These are phyloP conservation scores for Diacarnus erythraeanus DNA, from an alignment of 37 sponge, comb jelly and placozoan species.

Conservation along the genomic window DNA sequence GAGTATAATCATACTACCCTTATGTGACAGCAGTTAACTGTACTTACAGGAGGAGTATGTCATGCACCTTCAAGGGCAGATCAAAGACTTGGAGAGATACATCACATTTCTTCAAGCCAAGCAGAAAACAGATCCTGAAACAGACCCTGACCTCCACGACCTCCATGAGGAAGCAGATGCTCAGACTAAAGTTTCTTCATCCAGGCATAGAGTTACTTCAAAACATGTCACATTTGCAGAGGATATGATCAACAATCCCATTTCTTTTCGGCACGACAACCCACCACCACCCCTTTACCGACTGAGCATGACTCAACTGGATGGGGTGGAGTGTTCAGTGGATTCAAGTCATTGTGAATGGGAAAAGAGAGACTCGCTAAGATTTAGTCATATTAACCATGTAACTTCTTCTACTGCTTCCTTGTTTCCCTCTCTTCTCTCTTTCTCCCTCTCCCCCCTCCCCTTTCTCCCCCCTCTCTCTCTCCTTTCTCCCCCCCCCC, in stretches of 20 bases:
- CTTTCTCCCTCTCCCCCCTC: background rate
- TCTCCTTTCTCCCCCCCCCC: background rate
- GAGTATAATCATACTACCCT: too few species aligned
- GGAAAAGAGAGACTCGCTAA: constrained; percentile 9
- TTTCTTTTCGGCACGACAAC: background rate
- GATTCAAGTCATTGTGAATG: constrained; percentile 17
- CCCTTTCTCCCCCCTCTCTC: background rate
- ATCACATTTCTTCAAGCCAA: constrained; percentile 40
- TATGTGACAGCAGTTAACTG: too few species aligned
- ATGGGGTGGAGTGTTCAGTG: constrained; percentile 32
- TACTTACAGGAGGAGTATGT: constrained; percentile 33
- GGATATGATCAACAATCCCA: background rate
- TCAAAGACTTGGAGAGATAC: constrained; percentile 47
- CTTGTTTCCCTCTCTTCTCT: too few species aligned
- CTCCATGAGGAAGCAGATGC: background rate
- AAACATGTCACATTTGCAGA: constrained; percentile 41
- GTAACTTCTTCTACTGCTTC: too few species aligned
- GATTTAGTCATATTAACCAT: too few species aligned
- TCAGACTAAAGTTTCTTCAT: background rate
- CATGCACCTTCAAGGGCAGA: constrained; percentile 21
- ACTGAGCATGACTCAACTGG: constrained; percentile 27
- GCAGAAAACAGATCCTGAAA: background rate
- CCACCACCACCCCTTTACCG: constrained; percentile 18
- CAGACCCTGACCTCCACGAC: constrained; percentile 4
- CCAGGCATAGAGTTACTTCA: background rate